A percentile compares a stretch with the other conserved stretches of the same genome.
phyloP scores from a whole-genome alignment of 2,888 invertebrate species.

The Eupithecia vulgata region DNA sequence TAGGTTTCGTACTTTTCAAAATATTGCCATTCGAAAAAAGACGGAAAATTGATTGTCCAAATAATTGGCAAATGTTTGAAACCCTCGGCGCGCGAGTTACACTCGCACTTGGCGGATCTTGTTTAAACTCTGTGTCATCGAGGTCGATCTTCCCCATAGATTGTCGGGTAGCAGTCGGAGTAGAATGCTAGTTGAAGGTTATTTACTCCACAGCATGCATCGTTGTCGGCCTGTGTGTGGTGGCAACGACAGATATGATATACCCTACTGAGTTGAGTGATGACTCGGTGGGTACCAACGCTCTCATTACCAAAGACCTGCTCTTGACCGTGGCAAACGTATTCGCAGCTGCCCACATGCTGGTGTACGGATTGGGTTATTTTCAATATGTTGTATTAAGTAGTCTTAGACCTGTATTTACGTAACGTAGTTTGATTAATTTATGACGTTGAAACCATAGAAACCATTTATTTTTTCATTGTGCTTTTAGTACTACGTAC shows the following conservation, averaged over 20 bases:
- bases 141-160: not conserved
- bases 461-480: too few relatives aligned
- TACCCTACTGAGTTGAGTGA: not conserved
- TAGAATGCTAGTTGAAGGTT: not conserved
- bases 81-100: too few relatives aligned
- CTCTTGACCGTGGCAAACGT: not conserved
- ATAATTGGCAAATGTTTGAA: too few relatives aligned
- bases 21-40: too few relatives aligned
- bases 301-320: not conserved
- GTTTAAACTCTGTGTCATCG: too few relatives aligned
- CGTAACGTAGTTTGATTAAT: too few relatives aligned
- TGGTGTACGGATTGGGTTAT: constrained; percentile 5
- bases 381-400: not conserved
- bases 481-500: too few relatives aligned
- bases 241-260: not conserved
- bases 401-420: not conserved
- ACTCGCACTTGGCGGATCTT: too few relatives aligned
- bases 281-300: not conserved
- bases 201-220: not conserved
- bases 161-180: not conserved
- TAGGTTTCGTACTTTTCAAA: too few relatives aligned
- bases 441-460: too few relatives aligned
- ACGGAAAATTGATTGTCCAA: too few relatives aligned
- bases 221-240: not conserved
- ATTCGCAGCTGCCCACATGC: not conserved